Base-by-base conservation (phyloP, 2,888 invertebrate genomes). In the Sesamia inferens region DNA sequence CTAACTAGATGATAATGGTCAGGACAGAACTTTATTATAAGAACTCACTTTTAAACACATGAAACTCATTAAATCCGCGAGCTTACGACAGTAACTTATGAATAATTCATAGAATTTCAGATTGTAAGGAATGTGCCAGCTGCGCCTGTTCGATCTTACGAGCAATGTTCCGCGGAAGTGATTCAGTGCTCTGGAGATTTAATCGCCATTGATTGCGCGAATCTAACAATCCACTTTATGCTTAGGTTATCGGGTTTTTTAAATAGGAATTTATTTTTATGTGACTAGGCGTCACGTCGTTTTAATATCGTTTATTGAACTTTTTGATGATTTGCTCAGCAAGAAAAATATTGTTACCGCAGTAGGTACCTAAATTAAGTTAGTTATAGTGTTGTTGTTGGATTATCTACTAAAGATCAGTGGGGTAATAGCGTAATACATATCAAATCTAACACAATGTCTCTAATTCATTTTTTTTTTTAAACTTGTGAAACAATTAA, bases 161-260 rank as follows among this genome's bases (percentile, higher is more conserved):
- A 78, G 88, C 84, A 85, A 88, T 83, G 73, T 79, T 76, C 63
- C 65, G 72, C 82, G 76, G 73, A 71, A 82, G 80, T 84, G 82
- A 82, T 83, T 83, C 75, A 79, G 82, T 84, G 76, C 84, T 80
- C 82, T 79, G 24, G 79, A 76, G 82, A 81, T 76, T 80, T 88
- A 88, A 87, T 87, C 87, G 83, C 68, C 74, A 76, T 68, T 83
- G 81, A 88, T 87, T 78, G 85, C 76, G 61, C 58, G 76, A 78
- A 66, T 82, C 39, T 76, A 68, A 82, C 84, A 84, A 81, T 84
- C 75, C 76, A 85, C 68, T 84, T 80, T 78, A 57, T 57, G 87
- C 85, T 85, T 83, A 79, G 80, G 31, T 31, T 67, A 72, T 79
- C 71, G 68, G 74, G 77, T 76, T 84, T 58, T 71, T 51, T 78